These are phyloP conservation scores for Sebastes goodei DNA, from an alignment of 2,797 vertebrate species.

Conservation along the genomic window DNA sequence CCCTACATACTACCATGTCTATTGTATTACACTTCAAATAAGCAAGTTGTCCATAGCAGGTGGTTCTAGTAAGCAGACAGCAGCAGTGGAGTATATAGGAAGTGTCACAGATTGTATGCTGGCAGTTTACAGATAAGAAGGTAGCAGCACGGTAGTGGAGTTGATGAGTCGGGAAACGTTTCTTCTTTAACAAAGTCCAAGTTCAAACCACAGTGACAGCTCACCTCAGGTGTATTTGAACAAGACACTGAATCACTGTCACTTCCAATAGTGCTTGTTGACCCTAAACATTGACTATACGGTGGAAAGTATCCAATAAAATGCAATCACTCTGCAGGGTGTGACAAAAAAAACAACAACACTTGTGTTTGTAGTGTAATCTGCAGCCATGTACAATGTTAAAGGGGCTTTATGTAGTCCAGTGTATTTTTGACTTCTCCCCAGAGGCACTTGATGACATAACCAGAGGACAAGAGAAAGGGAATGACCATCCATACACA, in stretches of 20 bases:
- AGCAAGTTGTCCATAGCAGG: conserved; percentile 15
- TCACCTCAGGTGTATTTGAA: conserved; percentile 4
- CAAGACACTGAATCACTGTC: conserved; percentile 16
- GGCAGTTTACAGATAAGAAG: conserved; percentile 30
- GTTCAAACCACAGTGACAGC: conserved; percentile 12
- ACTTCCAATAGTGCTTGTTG: neutral
- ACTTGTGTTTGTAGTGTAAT: neutral
- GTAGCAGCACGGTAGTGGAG: conserved; percentile 1
- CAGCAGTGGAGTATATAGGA: conserved; percentile 9
- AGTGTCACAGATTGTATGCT: conserved; percentile 31
- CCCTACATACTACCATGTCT: neutral
- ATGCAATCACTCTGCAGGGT: neutral
- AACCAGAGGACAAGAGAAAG: conserved; percentile 47
- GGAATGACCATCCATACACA: conserved; percentile 55
- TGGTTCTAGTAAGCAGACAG: conserved; percentile 35
- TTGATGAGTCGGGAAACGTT: conserved; percentile 19
- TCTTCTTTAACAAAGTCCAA: conserved; percentile 18
- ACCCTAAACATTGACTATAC: neutral
- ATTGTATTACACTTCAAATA: neutral
- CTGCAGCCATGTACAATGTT: neutral
- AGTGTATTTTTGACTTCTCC: conserved; percentile 6
- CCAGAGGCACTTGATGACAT: conserved; percentile 44
- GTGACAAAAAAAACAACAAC: neutral
- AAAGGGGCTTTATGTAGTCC: conserved; percentile 1
- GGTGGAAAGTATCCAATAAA: neutral